Percentiles rank a stretch among this genome's conserved stretches.
Evolutionary conservation across 2,888 invertebrate genomes (phyloP).

Genomic region (Coelopa pilipes): DNA sequence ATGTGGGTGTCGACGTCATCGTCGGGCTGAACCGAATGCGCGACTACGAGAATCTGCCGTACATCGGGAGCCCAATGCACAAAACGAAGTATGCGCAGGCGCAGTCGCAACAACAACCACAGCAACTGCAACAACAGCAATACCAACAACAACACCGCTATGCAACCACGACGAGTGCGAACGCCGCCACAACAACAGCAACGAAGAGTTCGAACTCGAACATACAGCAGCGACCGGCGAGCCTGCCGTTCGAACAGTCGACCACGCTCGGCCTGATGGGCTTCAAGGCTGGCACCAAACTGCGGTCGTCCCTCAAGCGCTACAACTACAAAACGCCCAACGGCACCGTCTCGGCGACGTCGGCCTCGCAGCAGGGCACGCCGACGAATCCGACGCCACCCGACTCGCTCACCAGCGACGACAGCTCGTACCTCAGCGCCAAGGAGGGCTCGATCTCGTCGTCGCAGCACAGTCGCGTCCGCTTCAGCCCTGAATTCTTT

Average conservation of each 20-base stretch:
- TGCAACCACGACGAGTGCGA: conserved; percentile 7
- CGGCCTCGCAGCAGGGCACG: conserved; percentile 68
- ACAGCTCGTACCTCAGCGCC: conserved; percentile 89
- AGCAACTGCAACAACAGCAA: conserved; percentile 43
- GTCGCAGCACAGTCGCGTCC: conserved; percentile 78
- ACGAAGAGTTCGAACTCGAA: conserved; percentile 11
- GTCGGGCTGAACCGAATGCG: conserved; percentile 54
- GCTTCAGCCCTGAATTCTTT: conserved; percentile 81
- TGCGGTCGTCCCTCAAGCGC: conserved; percentile 83
- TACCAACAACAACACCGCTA: conserved; percentile 42
- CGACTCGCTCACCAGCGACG: conserved; percentile 86
- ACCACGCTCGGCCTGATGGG: conserved; percentile 42
- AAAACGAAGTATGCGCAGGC: conserved; percentile 45
- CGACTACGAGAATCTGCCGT: conserved; percentile 58
- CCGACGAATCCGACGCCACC: conserved; percentile 88
- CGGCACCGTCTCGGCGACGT: conserved; percentile 66
- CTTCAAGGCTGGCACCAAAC: conserved; percentile 69
- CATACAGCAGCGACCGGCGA: conserved; percentile 61
- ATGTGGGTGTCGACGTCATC: conserved; percentile 37
- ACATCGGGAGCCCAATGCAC: conserved; percentile 55
- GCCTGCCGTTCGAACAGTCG: conserved; percentile 62
- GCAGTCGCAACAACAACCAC: conserved; percentile 42
- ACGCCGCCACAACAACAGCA: conserved; percentile 34
- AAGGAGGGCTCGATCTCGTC: conserved; percentile 76
- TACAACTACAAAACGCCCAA: conserved; percentile 71